A percentile compares a stretch with the other conserved stretches of the same genome.
phyloP scores from a whole-genome alignment of 37 sponge, comb jelly and placozoan species.

The Halisarca cf. caerulea region DNA sequence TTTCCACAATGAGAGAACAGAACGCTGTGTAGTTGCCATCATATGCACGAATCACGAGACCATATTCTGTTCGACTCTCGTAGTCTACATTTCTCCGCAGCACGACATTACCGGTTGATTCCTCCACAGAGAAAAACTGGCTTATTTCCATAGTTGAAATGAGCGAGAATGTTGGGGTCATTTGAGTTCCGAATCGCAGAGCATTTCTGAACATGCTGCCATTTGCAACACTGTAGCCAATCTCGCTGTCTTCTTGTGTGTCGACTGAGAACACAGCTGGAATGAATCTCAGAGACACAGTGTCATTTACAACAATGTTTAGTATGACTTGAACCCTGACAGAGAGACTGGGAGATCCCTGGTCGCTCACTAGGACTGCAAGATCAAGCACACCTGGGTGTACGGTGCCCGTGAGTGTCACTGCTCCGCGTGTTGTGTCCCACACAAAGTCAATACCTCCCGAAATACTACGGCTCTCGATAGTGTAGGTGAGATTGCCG shows the following conservation, averaged over 20 bases:
- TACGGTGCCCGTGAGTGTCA: conserved; percentile 32
- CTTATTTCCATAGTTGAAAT: neutral
- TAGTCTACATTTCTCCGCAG: conserved; percentile 43
- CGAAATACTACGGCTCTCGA: conserved; percentile 26
- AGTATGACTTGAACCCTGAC: conserved; percentile 30
- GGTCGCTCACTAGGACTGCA: conserved; percentile 38
- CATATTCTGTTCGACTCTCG: conserved; percentile 35
- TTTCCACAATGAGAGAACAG: conserved; percentile 26
- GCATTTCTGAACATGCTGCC: conserved; percentile 20
- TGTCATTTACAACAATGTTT: conserved; percentile 16
- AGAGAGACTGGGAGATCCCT: neutral
- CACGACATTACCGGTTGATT: conserved; percentile 36
- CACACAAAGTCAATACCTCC: conserved; percentile 23
- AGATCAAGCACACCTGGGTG: conserved; percentile 38
- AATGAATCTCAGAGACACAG: conserved; percentile 28
- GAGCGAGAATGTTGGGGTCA: neutral
- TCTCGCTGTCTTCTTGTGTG: conserved; percentile 41
- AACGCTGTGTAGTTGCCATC: conserved; percentile 1
- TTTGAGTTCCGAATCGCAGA: neutral
- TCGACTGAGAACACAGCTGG: conserved; percentile 24
- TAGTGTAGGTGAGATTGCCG: conserved; percentile 22
- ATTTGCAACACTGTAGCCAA: conserved; percentile 14
- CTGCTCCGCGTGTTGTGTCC: conserved; percentile 17
- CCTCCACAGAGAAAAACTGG: conserved; percentile 28
- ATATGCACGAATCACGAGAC: conserved; percentile 19